Conservation (phyloP, 2,797 vertebrate genomes). For the Syndactyla subalaris region DNA sequence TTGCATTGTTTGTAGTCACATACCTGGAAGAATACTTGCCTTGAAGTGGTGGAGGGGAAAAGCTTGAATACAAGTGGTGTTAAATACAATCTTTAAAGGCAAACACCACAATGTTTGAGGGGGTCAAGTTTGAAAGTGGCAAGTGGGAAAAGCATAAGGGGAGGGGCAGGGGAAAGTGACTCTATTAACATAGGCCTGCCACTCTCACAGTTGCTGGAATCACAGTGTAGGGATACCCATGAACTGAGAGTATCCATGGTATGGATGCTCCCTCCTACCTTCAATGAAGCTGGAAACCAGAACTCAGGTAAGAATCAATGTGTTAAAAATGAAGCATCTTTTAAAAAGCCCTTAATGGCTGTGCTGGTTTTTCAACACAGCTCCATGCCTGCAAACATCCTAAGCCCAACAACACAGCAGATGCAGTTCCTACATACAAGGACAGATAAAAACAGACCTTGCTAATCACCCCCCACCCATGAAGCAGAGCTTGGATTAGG, state of each 20-base stretch:
- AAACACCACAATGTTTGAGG: background rate
- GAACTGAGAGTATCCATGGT: background rate
- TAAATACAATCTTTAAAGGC: constrained; percentile 36
- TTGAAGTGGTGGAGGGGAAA: constrained; percentile 1
- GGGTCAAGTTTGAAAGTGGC: background rate
- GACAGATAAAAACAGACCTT: background rate
- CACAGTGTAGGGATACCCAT: background rate
- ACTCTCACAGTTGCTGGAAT: background rate
- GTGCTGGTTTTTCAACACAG: background rate
- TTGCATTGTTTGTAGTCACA: constrained; percentile 33
- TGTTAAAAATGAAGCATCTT: background rate
- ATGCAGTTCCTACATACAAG: background rate
- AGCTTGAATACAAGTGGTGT: constrained; percentile 12
- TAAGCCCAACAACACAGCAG: background rate
- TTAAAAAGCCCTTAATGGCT: fast-evolving
- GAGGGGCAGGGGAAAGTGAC: background rate
- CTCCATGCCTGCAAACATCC: background rate
- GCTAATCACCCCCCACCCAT: background rate
- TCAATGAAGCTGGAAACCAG: background rate
- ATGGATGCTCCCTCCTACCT: background rate
- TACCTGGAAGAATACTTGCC: constrained; percentile 51
- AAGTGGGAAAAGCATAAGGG: background rate
- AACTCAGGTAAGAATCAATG: background rate
- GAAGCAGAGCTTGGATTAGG: background rate
- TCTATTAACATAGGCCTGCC: background rate